Evolutionary conservation across 2,888 invertebrate genomes (phyloP).

Genomic region (Epicampocera succincta): DNA sequence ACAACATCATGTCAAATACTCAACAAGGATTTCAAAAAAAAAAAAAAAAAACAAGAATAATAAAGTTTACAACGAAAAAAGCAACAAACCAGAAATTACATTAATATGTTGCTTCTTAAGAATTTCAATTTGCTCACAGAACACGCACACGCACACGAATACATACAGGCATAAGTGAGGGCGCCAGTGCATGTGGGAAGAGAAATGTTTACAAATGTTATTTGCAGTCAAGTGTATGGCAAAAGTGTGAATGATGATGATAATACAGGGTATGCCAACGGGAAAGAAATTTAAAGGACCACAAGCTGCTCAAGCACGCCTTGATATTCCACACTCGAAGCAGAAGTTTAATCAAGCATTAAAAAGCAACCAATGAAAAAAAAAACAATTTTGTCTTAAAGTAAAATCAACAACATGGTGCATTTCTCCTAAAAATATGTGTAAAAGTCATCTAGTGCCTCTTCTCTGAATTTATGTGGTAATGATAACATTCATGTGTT

Average conservation of each 20-base stretch:
- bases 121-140: conserved; percentile 2
- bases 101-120: conserved; percentile 47
- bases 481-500: conserved; percentile 59
- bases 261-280: neutral
- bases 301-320: too few species aligned
- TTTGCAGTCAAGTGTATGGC: conserved; percentile 16
- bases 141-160: neutral
- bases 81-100: conserved; percentile 15
- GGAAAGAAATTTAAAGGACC: too few species aligned
- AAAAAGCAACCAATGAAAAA: too few species aligned
- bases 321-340: too few species aligned
- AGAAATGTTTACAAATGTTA: conserved; percentile 29
- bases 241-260: neutral
- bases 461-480: conserved; percentile 23
- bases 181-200: neutral
- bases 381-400: too few species aligned
- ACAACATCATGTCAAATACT: conserved; percentile 19
- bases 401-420: too few species aligned
- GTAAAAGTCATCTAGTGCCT: neutral
- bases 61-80: neutral
- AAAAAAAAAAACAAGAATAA: neutral
- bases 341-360: too few species aligned
- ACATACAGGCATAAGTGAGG: too few species aligned
- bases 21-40: conserved; percentile 12
- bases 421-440: too few species aligned